Base-by-base conservation (phyloP, 2,888 invertebrate genomes). In the Brachypalpus laphriformis region DNA sequence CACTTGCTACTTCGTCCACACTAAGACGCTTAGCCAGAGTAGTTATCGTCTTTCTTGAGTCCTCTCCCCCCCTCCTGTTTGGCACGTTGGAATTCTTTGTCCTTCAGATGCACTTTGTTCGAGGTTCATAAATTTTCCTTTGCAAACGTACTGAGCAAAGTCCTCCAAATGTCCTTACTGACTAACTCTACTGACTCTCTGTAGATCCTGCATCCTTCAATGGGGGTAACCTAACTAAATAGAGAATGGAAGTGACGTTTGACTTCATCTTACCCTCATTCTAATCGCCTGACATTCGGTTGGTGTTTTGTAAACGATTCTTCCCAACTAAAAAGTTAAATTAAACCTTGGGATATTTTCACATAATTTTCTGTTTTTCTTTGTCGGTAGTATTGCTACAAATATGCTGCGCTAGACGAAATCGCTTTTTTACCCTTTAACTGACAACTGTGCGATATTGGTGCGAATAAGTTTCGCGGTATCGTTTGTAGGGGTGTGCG, bases 61-160 rank as follows among this genome's bases (percentile, higher is more conserved):
- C 51, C 16, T 8, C 14, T 45, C 25, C 14, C 8, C 25, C 3
- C 25, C 47, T 47, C 25, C 49, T 14, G 14, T 20, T 66, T 59
- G n/a, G 56, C 54, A 70, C 16, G 54, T 20, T 45, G 34, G 63
- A 51, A 65, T 42, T 40, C 81, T 81, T 85, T 85, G 85, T 81
- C 85, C 85, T 85, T 85, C 81, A 76, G 45, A 81, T 85, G 85
- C 80, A 85, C 85, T 85, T 57, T 74, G 65, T 47, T 75, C 51
- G 65, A 70, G 47, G 76, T 76, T 81, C 65, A 85, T 81, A 81
- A 85, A 76, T 85, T 71, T 59, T 85, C 42, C 54, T 11, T 63
- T 63, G 42, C 51, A 45, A 65, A 65, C 42, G 61, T 54, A 56
- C 28, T 37, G 56, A 72, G 31, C 59, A 76, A 74, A 74, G 83